Conservation (phyloP, 2,797 vertebrate genomes). For the Amblyraja radiata region DNA sequence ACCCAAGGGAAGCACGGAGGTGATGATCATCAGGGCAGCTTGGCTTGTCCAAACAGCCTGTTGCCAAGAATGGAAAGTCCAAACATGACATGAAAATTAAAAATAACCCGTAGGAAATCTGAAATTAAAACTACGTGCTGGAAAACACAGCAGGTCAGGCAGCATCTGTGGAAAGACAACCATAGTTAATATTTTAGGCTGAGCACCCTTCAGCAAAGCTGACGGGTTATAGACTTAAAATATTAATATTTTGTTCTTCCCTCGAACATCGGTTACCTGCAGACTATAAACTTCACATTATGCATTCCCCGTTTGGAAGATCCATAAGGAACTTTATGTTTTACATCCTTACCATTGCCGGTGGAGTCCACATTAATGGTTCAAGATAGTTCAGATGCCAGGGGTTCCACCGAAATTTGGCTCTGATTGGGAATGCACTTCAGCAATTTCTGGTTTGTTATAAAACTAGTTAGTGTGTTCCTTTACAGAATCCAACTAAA, state of each 20-base stretch:
- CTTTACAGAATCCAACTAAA: not conserved
- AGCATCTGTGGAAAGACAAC: too few relatives aligned
- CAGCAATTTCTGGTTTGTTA: not conserved
- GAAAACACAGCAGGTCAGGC: too few relatives aligned
- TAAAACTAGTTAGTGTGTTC: not conserved
- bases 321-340: not conserved
- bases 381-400: too few relatives aligned
- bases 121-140: too few relatives aligned
- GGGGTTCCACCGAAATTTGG: not conserved
- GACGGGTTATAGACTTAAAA: too few relatives aligned
- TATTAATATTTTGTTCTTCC: too few relatives aligned
- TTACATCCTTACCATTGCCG: not conserved
- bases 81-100: not conserved
- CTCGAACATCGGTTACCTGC: not conserved
- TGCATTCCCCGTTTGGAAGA: not conserved
- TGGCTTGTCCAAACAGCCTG: not conserved
- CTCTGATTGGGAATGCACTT: not conserved
- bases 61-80: conserved; percentile 1
- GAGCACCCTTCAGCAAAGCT: too few relatives aligned
- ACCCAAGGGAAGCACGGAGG: not conserved
- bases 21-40: not conserved
- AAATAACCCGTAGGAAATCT: too few relatives aligned
- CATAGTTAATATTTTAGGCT: too few relatives aligned
- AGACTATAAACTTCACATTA: not conserved
- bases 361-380: not conserved